These are phyloP conservation scores for Drosophila nr. perissopoda DNA, from an alignment of 2,888 invertebrate genomes.

Conservation along the genomic window DNA sequence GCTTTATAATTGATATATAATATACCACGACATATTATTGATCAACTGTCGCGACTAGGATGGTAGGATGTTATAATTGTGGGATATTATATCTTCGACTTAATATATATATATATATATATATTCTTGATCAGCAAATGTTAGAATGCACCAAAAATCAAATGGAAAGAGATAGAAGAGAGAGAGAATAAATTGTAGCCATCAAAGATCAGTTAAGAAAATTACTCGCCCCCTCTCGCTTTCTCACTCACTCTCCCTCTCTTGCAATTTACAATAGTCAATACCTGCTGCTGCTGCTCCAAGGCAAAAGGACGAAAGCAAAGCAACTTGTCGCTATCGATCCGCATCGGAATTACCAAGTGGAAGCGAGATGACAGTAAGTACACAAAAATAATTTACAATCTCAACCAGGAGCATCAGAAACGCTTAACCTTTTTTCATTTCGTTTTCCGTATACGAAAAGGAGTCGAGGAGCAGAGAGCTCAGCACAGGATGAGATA, in stretches of 20 bases:
- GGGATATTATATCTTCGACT: no score
- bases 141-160: background rate
- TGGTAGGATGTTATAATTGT: no score
- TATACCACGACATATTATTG: background rate
- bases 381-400: conserved; percentile 19
- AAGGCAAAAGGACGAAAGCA: conserved; percentile 30
- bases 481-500: background rate
- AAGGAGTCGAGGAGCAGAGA: background rate
- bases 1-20: background rate
- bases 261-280: conserved; percentile 6
- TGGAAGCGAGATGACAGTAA: conserved; percentile 48
- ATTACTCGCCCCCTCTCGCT: background rate
- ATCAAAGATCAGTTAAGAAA: background rate
- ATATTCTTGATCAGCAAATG: background rate
- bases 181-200: background rate
- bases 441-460: background rate
- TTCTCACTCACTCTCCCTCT: background rate
- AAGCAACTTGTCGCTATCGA: conserved; percentile 53
- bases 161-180: background rate
- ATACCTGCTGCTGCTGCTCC: conserved; percentile 40
- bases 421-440: background rate
- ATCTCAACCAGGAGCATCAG: conserved; percentile 5
- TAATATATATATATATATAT: background rate
- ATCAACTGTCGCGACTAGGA: background rate
- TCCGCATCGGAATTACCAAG: conserved; percentile 25